Conservation (phyloP, 53 echinoderm and acorn worm species). For the Henricia sp. region DNA sequence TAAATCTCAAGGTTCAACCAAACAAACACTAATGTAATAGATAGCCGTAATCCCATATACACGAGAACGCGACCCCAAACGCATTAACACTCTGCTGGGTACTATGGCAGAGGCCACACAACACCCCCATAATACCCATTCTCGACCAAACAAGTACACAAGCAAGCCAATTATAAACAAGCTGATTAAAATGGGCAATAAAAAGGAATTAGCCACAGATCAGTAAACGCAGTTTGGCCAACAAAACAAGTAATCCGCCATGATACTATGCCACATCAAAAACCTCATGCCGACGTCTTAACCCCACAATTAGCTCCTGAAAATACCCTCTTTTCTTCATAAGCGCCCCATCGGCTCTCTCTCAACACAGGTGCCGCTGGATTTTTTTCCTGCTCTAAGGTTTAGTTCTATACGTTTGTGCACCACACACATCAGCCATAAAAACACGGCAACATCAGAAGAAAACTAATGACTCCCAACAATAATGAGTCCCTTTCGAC, state of each 20-base stretch:
- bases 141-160: no score
- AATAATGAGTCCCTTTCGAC: neutral
- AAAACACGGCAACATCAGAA: conserved; percentile 48
- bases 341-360: conserved; percentile 30
- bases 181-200: conserved; percentile 25
- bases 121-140: neutral
- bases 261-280: conserved; percentile 59
- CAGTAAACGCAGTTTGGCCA: conserved; percentile 28
- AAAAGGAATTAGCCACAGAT: conserved; percentile 42
- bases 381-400: conserved; percentile 19
- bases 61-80: neutral
- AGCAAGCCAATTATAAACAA: conserved; percentile 42
- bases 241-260: conserved; percentile 29
- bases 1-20: neutral
- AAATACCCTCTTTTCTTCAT: conserved; percentile 40
- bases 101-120: neutral
- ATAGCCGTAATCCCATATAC: conserved; percentile 53
- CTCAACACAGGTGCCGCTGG: conserved; percentile 2
- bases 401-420: no score
- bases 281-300: conserved; percentile 23
- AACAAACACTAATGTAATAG: conserved; percentile 55
- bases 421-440: conserved; percentile 23
- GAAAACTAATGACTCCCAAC: conserved; percentile 46
- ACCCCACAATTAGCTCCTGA: conserved; percentile 39
- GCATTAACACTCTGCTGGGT: neutral